phyloP scores from a whole-genome alignment of 2,888 invertebrate genomes.

The Thumatha senex region DNA sequence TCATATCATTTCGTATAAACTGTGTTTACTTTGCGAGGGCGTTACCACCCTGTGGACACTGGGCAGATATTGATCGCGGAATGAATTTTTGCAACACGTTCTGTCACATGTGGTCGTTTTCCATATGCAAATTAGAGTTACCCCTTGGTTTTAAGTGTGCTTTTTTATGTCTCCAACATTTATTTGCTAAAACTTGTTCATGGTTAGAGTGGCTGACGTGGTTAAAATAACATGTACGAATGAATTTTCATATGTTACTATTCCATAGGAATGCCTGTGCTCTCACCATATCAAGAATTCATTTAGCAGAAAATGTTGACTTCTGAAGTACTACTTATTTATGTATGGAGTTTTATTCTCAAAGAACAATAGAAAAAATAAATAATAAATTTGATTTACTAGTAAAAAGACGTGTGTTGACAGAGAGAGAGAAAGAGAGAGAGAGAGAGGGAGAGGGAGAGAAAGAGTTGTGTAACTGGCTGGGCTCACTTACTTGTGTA shows the following conservation, averaged over 20 bases:
- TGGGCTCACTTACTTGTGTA: too few relatives aligned
- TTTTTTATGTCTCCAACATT: conserved; percentile 62
- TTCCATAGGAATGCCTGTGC: neutral
- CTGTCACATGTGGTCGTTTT: conserved; percentile 69
- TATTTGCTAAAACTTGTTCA: conserved; percentile 32
- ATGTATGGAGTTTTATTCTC: neutral
- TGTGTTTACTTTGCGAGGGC: conserved; percentile 33
- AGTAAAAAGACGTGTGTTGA: too few relatives aligned
- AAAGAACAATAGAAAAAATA: too few relatives aligned
- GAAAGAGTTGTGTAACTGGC: too few relatives aligned
- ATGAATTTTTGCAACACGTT: conserved; percentile 42
- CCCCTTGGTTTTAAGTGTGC: conserved; percentile 73
- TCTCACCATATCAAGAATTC: too few relatives aligned
- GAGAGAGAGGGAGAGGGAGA: too few relatives aligned
- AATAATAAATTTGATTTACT: too few relatives aligned
- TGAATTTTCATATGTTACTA: neutral
- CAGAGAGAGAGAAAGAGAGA: too few relatives aligned
- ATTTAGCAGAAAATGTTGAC: too few relatives aligned
- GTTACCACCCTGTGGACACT: conserved; percentile 32
- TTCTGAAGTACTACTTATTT: neutral
- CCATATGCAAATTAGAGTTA: conserved; percentile 78
- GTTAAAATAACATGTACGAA: conserved; percentile 14
- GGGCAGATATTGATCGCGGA: conserved; percentile 35
- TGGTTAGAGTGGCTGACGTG: conserved; percentile 17
- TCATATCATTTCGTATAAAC: conserved; percentile 36